Evolutionary conservation across 2,113 vertebrate species (phyloP).

Genomic region (Psephotus haematonotus): DNA sequence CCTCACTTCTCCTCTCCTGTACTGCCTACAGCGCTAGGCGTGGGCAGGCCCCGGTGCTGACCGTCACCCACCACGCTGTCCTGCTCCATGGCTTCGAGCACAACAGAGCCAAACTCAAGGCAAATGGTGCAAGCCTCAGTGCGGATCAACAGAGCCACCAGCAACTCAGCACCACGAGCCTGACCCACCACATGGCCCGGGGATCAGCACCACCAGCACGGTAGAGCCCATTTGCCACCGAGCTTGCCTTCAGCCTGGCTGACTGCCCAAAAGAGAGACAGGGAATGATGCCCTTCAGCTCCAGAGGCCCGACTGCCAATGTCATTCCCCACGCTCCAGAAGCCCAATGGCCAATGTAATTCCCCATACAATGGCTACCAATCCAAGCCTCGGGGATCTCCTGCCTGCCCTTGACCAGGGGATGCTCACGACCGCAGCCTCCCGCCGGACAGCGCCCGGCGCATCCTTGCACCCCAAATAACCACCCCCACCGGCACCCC

Average conservation of each 20-base stretch:
- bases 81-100: fast-evolving
- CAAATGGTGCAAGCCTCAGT: fast-evolving
- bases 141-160: fast-evolving
- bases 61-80: background rate
- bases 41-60: background rate
- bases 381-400: background rate
- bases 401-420: background rate
- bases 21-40: fast-evolving
- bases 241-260: background rate
- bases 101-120: fast-evolving
- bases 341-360: background rate
- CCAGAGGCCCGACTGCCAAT: background rate
- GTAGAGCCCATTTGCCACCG: background rate
- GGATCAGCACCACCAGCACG: fast-evolving
- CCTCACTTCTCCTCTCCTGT: background rate
- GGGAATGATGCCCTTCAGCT: background rate
- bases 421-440: background rate
- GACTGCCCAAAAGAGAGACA: background rate
- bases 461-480: background rate
- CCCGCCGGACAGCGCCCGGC: background rate
- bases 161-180: background rate
- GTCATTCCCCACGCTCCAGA: background rate
- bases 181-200: background rate
- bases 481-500: background rate
- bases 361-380: background rate